phyloP scores from a whole-genome alignment of 2,113 vertebrate species.

The Panthera tigris region DNA sequence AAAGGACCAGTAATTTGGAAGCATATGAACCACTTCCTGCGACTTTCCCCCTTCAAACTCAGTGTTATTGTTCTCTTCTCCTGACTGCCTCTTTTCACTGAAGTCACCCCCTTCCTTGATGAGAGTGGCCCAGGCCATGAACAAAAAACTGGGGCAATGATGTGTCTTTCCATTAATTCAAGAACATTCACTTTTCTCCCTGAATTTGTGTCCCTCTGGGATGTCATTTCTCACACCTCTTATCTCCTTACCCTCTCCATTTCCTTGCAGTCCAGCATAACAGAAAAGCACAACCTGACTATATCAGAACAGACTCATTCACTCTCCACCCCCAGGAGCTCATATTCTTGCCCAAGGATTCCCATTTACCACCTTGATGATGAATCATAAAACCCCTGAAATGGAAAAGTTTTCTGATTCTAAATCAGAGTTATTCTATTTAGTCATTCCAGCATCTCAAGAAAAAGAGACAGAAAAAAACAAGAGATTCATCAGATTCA shows the following conservation, averaged over 20 bases:
- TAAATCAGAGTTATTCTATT: neutral
- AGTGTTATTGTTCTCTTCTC: neutral
- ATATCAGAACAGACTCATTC: neutral
- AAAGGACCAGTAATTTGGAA: neutral
- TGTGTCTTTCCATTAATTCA: neutral
- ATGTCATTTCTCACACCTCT: neutral
- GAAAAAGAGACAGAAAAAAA: neutral
- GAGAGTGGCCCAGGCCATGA: neutral
- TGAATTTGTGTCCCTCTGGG: neutral
- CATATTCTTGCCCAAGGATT: neutral
- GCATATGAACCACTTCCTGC: neutral
- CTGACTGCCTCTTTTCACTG: neutral
- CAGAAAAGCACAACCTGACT: neutral
- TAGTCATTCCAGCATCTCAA: neutral
- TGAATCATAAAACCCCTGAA: slow-evolving; percentile 14
- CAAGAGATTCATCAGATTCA: neutral
- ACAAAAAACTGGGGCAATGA: neutral
- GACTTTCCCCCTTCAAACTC: neutral
- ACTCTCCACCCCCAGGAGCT: neutral
- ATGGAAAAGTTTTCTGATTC: neutral
- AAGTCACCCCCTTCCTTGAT: neutral
- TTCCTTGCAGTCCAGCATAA: neutral
- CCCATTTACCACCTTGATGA: neutral
- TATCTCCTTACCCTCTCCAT: neutral
- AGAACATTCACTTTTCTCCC: neutral